Evolutionary conservation across 2,888 invertebrate species (phyloP), one percentile per base, ranked within the genome.

Genomic region (Cosmia pyralina): DNA sequence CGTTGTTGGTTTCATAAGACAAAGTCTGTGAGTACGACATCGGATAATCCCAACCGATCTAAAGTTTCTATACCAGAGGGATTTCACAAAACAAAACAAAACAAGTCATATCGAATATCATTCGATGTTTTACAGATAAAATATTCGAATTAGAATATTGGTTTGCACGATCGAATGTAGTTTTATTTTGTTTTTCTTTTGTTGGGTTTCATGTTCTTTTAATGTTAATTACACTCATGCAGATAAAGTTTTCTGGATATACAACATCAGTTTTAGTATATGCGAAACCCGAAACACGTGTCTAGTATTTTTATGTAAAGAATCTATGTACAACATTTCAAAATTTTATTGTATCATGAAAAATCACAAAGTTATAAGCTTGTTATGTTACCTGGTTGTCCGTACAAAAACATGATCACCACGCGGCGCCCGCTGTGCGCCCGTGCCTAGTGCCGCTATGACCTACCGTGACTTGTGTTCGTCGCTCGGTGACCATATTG

Each of bases 21-120:
- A 63, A 75, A 80, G 41, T 81, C n/a, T 50, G 50, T 59, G 63
- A 38, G 81, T 50, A 34, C 46, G 82, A 77, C 53, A 82, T 70
- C 57, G 48, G 85, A 84, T 84, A 84, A 74, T 84, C 77, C 65
- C 72, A 50, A 65, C 38, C 68, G 58, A 82, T 80, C 77, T 84
- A 75, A 80, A 82, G 75, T 84, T 84, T 75, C 82, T 72, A 41
- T 69, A n/a, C 73, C 59, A 52, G 34, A 66, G 84, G 76, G 85
- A 78, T 64, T 82, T 28, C 8, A 59, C 66, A 13, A 66, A 77
- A 81, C 68, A 13, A 66, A 77, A 81, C 68, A 82, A 81, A 83
- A 76, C 74, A 78, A 81, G 46, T 53, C 66, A 75, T 82, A 80
- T 84, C 77, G 48, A 38, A 76, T 83, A 70, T 71, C 82, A 70